These are phyloP conservation scores for Acropternis orthonyx DNA, from an alignment of 2,797 vertebrate species.

Conservation along the genomic window DNA sequence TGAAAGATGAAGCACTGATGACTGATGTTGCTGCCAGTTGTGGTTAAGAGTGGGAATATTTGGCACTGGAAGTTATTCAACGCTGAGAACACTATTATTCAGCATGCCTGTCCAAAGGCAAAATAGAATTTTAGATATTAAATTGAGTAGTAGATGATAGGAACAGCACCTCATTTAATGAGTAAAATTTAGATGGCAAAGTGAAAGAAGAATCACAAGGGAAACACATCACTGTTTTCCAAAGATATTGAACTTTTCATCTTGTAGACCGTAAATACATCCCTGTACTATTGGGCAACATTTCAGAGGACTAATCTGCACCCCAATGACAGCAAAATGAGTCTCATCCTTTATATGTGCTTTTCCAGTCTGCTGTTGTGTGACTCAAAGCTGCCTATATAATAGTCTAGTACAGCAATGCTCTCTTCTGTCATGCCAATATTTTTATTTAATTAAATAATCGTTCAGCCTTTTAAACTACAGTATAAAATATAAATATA, in stretches of 20 bases:
- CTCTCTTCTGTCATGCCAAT: neutral
- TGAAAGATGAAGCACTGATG: neutral
- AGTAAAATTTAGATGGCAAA: neutral
- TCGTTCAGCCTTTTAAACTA: neutral
- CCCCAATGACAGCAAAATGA: neutral
- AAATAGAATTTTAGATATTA: neutral
- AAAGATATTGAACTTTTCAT: neutral
- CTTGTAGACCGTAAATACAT: neutral
- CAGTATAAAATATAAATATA: neutral
- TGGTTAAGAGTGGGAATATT: neutral
- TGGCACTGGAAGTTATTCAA: neutral
- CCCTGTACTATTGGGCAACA: neutral
- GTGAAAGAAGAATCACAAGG: neutral
- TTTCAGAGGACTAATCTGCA: neutral
- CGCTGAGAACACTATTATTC: neutral
- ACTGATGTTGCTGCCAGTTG: neutral
- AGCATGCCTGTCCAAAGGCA: neutral
- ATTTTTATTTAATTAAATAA: slow-evolving; percentile 22
- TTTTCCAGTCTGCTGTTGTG: neutral
- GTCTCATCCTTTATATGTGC: neutral
- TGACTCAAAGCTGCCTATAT: slow-evolving; percentile 9
- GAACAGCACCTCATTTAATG: neutral
- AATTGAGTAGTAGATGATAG: neutral
- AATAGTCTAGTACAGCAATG: neutral
- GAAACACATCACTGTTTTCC: neutral